Percentiles rank a stretch among this genome's conserved stretches.
Evolutionary conservation across 1,140 invertebrate species (phyloP).

Genomic region (Melitaea cinxia): DNA sequence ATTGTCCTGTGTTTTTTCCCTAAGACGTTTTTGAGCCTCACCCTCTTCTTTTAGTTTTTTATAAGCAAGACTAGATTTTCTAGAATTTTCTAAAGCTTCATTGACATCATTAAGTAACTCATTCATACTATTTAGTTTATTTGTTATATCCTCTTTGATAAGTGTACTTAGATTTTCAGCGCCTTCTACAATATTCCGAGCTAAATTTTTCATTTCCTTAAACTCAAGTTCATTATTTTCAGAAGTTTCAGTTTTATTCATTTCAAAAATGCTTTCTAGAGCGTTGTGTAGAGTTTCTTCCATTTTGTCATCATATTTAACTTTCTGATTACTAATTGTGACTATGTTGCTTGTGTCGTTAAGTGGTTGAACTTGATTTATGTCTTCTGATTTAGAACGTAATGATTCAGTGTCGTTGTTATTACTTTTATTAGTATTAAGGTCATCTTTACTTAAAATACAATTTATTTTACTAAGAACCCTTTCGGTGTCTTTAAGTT

Average conservation of each 20-base stretch:
- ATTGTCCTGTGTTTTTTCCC: constrained; percentile 15
- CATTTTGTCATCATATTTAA: constrained; percentile 54
- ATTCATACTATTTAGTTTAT: constrained; percentile 78
- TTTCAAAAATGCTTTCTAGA: constrained; percentile 57
- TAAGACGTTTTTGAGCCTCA: constrained; percentile 38
- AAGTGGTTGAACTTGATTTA: not conserved
- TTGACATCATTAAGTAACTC: constrained; percentile 77
- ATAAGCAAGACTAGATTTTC: constrained; percentile 70
- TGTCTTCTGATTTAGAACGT: not conserved
- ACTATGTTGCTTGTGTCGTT: not conserved
- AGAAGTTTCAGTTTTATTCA: constrained; percentile 49
- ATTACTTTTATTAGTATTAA: constrained; percentile 2
- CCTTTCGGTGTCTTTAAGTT: constrained; percentile 66
- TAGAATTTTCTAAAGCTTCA: constrained; percentile 72
- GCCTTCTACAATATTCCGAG: constrained; percentile 67
- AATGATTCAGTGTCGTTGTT: not conserved
- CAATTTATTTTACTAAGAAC: constrained; percentile 58
- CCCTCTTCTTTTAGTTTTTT: constrained; percentile 62
- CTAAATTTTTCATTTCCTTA: constrained; percentile 69
- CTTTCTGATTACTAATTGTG: constrained; percentile 16
- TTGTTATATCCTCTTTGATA: constrained; percentile 74
- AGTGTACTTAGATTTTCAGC: constrained; percentile 72
- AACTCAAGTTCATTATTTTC: constrained; percentile 67
- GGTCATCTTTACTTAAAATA: constrained; percentile 46
- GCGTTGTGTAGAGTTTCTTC: constrained; percentile 59